Base-by-base conservation (phyloP, 2,113 vertebrate genomes). In the Takifugu flavidus region DNA sequence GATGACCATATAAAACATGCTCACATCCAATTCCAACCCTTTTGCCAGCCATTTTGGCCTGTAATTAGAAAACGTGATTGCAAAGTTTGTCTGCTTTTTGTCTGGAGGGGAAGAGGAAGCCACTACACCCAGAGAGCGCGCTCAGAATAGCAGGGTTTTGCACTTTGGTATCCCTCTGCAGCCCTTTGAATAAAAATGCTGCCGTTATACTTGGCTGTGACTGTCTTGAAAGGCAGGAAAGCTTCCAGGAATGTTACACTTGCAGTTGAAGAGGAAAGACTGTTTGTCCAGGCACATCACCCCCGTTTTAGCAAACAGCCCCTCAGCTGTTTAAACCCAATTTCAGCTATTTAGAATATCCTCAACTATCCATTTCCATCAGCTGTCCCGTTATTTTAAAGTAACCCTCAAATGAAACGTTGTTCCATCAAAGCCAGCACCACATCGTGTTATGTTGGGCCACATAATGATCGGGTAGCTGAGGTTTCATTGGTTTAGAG, bases 211-310 rank as follows among this genome's bases (percentile, higher is more conserved):
- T 79, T 86, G 79, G 71, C 73, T 81, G 53, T 67, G 61, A 71
- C 25, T 62, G 53, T 64, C 50, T 65, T 71, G 55, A 70, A 74
- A 82, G 69, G 59, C 74, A 72, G 62, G 65, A 62, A 62, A 63
- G 70, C 61, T 69, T 70, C 74, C 66, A 71, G 85, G 85, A 84
- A 87, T 86, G 77, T 80, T 79, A 74, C 85, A 85, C 84, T 81
- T 87, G 76, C 62, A 75, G 72, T 67, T 53, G 63, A 79, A 63
- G 55, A 62, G 56, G 65, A 59, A 53, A 72, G 52, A 25, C 50
- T 78, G 72, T 88, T 88, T 87, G 71, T 75, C 60, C 55, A 53
- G 50, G 66, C 44, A 68, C 53, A 72, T 70, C 66, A 45, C 49
- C 49, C 52, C 45, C 28, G 15, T n/a, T 67, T 67, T 62, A 55